Evolutionary conservation across 2,113 vertebrate genomes (phyloP).

Genomic region (Trematomus loennbergii): DNA sequence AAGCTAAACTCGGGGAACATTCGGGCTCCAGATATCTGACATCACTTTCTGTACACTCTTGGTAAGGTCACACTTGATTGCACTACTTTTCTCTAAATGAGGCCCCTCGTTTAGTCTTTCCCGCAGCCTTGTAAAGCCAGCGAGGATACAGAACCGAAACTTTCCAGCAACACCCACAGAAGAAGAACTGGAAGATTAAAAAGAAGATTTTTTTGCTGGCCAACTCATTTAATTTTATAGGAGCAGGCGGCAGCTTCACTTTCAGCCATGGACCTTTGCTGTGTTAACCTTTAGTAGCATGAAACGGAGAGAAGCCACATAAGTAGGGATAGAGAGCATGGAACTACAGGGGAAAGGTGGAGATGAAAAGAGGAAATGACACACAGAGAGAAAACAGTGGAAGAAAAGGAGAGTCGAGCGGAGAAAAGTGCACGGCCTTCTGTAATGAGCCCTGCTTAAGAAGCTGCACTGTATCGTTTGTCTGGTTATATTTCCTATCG

Average conservation of each 20-base stretch:
- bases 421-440: slow-evolving; percentile 49
- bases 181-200: slow-evolving; percentile 48
- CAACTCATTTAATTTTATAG: slow-evolving; percentile 21
- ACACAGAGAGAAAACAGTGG: slow-evolving; percentile 9
- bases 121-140: slow-evolving; percentile 13
- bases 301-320: slow-evolving; percentile 36
- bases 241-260: slow-evolving; percentile 39
- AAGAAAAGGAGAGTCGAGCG: slow-evolving; percentile 37
- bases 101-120: slow-evolving; percentile 29
- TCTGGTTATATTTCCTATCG: slow-evolving; percentile 61
- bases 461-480: slow-evolving; percentile 53
- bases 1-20: not conserved
- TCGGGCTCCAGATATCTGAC: slow-evolving; percentile 11
- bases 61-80: slow-evolving; percentile 48
- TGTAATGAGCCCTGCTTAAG: slow-evolving; percentile 75
- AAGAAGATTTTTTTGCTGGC: slow-evolving; percentile 4
- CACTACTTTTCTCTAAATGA: slow-evolving; percentile 51
- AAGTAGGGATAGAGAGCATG: slow-evolving; percentile 26
- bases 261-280: slow-evolving; percentile 39
- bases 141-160: slow-evolving; percentile 26
- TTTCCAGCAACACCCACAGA: slow-evolving; percentile 50
- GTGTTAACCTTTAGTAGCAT: slow-evolving; percentile 29
- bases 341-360: slow-evolving; percentile 45
- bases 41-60: slow-evolving; percentile 4
- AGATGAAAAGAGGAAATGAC: slow-evolving; percentile 70